Percentiles rank a stretch among this genome's conserved stretches.
Evolutionary conservation across 2,113 vertebrate genomes (phyloP).

Genomic region (Cromileptes altivelis): DNA sequence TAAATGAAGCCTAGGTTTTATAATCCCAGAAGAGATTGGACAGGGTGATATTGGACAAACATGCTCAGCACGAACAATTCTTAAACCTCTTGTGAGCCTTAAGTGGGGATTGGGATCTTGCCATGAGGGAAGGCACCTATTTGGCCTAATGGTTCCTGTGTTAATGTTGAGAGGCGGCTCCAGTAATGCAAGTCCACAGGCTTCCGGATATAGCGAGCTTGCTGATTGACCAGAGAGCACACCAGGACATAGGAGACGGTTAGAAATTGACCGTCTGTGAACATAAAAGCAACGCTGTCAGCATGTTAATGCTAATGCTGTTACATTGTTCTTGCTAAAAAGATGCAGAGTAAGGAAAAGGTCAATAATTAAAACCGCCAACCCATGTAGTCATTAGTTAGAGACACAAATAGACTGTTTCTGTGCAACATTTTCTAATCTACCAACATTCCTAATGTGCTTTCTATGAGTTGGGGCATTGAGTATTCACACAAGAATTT

Average conservation of each 20-base stretch:
- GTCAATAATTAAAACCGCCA: not conserved
- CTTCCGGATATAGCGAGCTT: constrained; percentile 47
- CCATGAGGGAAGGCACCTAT: constrained; percentile 58
- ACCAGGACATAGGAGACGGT: constrained; percentile 26
- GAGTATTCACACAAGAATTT: not conserved
- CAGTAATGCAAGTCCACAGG: constrained; percentile 51
- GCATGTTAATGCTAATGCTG: constrained; percentile 50
- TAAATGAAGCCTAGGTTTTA: constrained; percentile 10
- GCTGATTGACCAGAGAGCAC: constrained; percentile 62
- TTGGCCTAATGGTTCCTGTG: constrained; percentile 74
- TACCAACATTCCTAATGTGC: not conserved
- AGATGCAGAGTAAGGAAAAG: constrained; percentile 26
- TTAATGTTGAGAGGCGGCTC: constrained; percentile 51
- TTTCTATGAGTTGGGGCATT: not conserved
- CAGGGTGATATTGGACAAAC: constrained; percentile 47
- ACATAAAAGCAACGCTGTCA: constrained; percentile 54
- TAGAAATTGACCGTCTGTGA: constrained; percentile 39
- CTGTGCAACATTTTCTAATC: not conserved
- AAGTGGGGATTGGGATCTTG: constrained; percentile 57
- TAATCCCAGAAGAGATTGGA: constrained; percentile 16
- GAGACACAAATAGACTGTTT: not conserved
- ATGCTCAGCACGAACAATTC: constrained; percentile 51
- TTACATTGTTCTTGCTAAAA: constrained; percentile 2
- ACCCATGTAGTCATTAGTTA: not conserved
- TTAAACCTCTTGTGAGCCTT: constrained; percentile 52